These are phyloP conservation scores for Toxotes chatareus DNA, from an alignment of 2,113 vertebrate species.

Conservation along the genomic window DNA sequence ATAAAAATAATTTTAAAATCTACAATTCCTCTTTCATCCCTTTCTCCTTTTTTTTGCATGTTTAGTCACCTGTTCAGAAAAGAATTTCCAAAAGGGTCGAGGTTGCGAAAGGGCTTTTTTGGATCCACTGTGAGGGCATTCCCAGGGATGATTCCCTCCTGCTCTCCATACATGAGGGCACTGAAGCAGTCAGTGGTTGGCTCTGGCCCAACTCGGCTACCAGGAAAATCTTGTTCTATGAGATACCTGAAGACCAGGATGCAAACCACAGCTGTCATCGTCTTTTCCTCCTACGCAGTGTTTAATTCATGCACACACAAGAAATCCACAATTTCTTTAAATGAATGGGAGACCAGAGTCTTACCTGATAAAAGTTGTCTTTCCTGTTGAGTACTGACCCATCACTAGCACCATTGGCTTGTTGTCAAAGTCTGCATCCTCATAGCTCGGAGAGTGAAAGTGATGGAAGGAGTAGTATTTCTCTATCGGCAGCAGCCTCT, in stretches of 20 bases:
- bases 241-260: conserved; percentile 83
- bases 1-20: background rate
- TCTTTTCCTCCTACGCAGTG: background rate
- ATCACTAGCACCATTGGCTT: conserved; percentile 94
- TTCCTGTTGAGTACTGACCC: conserved; percentile 93
- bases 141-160: conserved; percentile 86
- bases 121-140: conserved; percentile 92
- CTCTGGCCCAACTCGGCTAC: conserved; percentile 90
- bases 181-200: conserved; percentile 93
- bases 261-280: background rate
- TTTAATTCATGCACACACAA: background rate
- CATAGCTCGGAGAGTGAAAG: conserved; percentile 89
- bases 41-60: background rate
- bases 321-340: background rate
- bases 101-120: conserved; percentile 91
- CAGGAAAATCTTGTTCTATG: conserved; percentile 91
- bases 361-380: conserved; percentile 91
- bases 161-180: conserved; percentile 90
- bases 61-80: conserved; percentile 90
- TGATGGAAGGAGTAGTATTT: conserved; percentile 89
- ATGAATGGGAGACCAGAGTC: background rate
- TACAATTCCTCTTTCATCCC: background rate
- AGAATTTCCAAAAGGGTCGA: conserved; percentile 90
- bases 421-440: conserved; percentile 92
- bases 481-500: conserved; percentile 89